Base-by-base conservation (phyloP, 2,797 vertebrate genomes). In the Gallinago solitaria region DNA sequence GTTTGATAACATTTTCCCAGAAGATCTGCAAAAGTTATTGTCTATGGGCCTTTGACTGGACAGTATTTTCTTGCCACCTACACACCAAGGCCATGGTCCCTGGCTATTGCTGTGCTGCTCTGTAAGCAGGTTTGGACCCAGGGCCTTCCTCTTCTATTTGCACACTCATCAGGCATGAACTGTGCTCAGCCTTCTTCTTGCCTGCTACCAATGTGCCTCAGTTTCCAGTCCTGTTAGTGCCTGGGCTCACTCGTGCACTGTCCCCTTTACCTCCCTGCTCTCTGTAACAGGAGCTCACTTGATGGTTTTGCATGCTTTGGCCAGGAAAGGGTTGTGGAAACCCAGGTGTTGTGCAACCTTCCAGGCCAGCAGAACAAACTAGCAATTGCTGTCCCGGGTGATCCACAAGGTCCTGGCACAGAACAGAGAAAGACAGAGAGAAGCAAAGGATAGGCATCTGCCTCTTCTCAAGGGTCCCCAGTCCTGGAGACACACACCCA, bases 201-300 rank as follows among this genome's bases (percentile, higher is more conserved):
- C 20, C 43, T 68, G 35, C 41, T 87, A 33, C 67, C 41, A 65
- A 5, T 17, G 4, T 0, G 2, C 33, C 33, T 65, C 63, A 37
- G 20, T 37, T 87, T 65, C 59, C 41, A n/a, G 0, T 11, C 1
- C 0, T 35, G 19, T 68, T 54, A 41, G 15, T 61, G 57, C 41
- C 70, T 57, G 53, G 53, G 32, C 43, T 48, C n/a, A 37, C 14
- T 61, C 4, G 0, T 4, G 2, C 51, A 9, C 13, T 35, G 11
- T 28, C 28, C 73, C 59, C 19, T 45, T 84, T 57, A 39, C 50
- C 25, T 94, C 28, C 5, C 33, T 53, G 47, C 23, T 69, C 12
- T 33, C 14, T 0, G 0, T 51, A 79, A 30, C 18, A 74, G 43
- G 9, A 74, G n/a, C 37, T 33, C 33, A 28, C 1, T 0, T 33